Percentiles rank a stretch among this genome's conserved stretches.
Evolutionary conservation across 2,797 vertebrate species (phyloP).

Genomic region (Sciurus carolinensis): DNA sequence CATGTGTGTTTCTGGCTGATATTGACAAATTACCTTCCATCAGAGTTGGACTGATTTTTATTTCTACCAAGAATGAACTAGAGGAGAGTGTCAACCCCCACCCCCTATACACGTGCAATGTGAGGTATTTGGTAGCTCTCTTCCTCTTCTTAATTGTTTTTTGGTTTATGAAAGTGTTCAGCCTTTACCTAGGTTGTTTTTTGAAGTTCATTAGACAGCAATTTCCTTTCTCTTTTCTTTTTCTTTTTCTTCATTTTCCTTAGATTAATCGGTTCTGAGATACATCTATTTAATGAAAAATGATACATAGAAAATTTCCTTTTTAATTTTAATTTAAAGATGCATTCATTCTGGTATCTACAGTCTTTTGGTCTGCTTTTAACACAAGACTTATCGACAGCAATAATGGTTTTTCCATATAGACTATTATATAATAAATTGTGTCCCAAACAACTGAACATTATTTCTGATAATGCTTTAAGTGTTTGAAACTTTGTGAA

Average conservation of each 20-base stretch:
- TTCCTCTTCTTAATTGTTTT: no score
- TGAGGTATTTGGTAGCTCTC: no score
- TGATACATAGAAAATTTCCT: not conserved
- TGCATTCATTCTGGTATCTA: not conserved
- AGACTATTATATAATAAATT: not conserved
- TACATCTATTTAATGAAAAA: not conserved
- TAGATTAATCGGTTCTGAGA: not conserved
- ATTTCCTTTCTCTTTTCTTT: not conserved
- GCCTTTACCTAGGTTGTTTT: not conserved
- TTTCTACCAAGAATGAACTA: not conserved
- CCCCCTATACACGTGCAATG: rapidly evolving
- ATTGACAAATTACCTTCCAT: not conserved
- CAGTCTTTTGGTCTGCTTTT: not conserved
- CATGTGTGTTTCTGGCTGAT: not conserved
- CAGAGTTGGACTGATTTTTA: not conserved
- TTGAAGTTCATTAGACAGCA: not conserved
- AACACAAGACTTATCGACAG: not conserved
- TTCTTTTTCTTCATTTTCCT: not conserved
- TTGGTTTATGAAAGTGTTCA: not conserved
- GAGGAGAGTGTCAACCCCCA: not conserved
- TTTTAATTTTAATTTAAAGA: constrained; percentile 2
- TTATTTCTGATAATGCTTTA: not conserved
- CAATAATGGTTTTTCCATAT: not conserved
- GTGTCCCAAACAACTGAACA: not conserved
- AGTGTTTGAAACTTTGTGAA: not conserved